Conservation (phyloP, 2,113 vertebrate genomes). For the Nettapus auritus region DNA sequence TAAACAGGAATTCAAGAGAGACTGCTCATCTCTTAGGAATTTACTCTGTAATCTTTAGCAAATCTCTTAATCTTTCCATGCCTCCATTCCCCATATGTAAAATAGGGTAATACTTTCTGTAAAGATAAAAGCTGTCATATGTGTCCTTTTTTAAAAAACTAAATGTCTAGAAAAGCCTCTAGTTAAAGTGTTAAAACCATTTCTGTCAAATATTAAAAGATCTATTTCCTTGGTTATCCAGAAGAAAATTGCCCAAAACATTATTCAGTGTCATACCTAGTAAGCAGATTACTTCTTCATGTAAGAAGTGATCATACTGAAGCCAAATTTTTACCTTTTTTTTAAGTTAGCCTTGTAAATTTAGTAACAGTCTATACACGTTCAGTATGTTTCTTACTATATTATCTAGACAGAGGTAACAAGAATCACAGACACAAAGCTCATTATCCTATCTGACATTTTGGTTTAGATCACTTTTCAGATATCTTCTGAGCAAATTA, state of each 20-base stretch:
- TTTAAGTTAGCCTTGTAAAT: neutral
- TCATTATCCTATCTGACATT: neutral
- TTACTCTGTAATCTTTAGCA: neutral
- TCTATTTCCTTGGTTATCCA: neutral
- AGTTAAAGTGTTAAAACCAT: neutral
- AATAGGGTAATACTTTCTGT: neutral
- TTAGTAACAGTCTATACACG: neutral
- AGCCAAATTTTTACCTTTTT: neutral
- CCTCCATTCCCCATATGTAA: neutral
- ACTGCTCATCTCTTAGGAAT: neutral
- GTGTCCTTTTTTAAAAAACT: neutral
- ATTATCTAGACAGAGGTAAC: neutral
- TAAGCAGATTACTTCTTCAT: neutral
- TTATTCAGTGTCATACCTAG: neutral
- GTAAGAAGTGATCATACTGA: neutral
- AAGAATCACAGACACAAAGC: neutral
- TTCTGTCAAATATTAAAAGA: neutral
- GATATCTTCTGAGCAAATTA: neutral
- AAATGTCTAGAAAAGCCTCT: neutral
- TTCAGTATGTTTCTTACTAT: neutral
- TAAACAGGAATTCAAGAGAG: neutral
- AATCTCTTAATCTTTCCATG: conserved; percentile 1
- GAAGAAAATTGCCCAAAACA: neutral
- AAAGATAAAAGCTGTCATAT: neutral
- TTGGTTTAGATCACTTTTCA: neutral